Conservation (phyloP, 1,140 invertebrate species). For the Pseudoatta argentina region DNA sequence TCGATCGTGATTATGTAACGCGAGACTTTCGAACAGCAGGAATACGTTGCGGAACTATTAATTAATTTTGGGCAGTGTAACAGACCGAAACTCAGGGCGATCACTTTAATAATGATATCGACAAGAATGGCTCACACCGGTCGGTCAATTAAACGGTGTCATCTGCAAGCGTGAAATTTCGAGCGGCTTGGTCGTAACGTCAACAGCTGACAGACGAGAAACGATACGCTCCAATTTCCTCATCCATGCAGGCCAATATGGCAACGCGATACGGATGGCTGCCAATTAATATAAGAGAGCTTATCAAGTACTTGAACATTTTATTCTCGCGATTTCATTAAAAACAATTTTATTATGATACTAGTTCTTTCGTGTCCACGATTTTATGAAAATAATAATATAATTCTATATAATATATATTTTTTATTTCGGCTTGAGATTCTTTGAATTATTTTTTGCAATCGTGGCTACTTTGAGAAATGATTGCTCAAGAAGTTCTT, state of each 20-base stretch:
- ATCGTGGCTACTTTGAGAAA: not conserved
- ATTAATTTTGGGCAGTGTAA: slow-evolving; percentile 60
- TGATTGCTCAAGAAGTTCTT: too few relatives aligned
- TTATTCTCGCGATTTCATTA: not conserved
- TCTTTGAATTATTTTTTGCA: not conserved
- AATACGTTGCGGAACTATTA: slow-evolving; percentile 62
- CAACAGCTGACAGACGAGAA: slow-evolving; percentile 74
- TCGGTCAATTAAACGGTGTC: slow-evolving; percentile 71
- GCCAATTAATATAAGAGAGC: slow-evolving; percentile 32
- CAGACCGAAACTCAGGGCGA: slow-evolving; percentile 45
- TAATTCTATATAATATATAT: not conserved
- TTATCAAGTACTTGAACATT: not conserved
- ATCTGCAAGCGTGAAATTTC: slow-evolving; percentile 77
- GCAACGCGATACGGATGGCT: slow-evolving; percentile 11
- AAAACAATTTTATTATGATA: not conserved
- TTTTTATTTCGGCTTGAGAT: not conserved
- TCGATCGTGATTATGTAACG: not conserved
- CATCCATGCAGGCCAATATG: slow-evolving; percentile 20
- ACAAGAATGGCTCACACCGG: slow-evolving; percentile 57
- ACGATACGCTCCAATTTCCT: slow-evolving; percentile 68
- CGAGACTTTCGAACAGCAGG: not conserved
- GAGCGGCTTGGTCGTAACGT: slow-evolving; percentile 64
- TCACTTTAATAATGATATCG: slow-evolving; percentile 59
- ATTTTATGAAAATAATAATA: slow-evolving; percentile 6
- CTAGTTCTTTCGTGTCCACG: not conserved